Percentiles rank a stretch among this genome's conserved stretches.
Evolutionary conservation across 2,113 vertebrate species (phyloP).

Genomic region (Mesoclemmys tuberculata): DNA sequence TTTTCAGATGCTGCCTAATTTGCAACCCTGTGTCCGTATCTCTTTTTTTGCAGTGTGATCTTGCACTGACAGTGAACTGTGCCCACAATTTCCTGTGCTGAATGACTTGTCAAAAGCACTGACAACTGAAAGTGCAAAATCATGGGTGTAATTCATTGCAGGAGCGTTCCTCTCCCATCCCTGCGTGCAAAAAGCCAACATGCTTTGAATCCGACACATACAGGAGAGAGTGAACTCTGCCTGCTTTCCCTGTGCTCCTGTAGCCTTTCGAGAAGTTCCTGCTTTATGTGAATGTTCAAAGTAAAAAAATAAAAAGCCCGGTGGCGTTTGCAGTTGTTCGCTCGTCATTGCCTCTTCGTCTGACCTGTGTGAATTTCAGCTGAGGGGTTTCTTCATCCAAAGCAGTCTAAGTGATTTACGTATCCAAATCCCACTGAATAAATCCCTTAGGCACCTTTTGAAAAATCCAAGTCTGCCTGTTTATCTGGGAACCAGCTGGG

Average conservation of each 20-base stretch:
- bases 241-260: background rate
- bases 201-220: too few species aligned
- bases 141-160: too few species aligned
- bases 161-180: background rate
- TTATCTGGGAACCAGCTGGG: background rate
- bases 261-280: background rate
- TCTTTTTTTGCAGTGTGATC: background rate
- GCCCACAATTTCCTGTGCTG: background rate
- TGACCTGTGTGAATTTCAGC: background rate
- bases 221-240: background rate
- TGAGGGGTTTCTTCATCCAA: background rate
- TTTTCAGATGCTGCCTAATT: background rate
- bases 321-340: background rate
- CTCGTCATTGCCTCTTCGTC: background rate
- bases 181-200: too few species aligned
- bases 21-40: background rate
- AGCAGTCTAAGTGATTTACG: background rate
- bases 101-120: background rate
- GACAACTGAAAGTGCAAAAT: background rate
- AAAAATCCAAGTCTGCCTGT: background rate
- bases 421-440: background rate
- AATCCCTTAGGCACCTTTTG: background rate
- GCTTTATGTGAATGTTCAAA: background rate
- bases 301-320: background rate
- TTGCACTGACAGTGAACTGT: background rate